Percentiles rank a stretch among this genome's conserved stretches.
Evolutionary conservation across 2,113 vertebrate genomes (phyloP).

Genomic region (Cepphus grylle): DNA sequence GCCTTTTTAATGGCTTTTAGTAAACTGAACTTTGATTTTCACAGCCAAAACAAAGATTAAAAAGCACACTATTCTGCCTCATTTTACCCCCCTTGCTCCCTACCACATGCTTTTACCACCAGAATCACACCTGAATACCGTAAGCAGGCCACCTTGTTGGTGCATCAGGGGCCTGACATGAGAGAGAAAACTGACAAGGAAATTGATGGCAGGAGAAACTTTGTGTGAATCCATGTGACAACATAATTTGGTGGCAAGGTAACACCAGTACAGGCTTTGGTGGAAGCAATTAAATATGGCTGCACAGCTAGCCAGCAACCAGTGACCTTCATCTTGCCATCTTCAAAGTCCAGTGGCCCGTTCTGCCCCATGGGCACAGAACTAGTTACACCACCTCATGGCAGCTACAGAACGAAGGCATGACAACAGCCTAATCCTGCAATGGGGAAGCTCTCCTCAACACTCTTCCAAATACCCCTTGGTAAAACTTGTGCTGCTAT

Average conservation of each 20-base stretch:
- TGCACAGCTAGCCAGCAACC: neutral
- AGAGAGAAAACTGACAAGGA: neutral
- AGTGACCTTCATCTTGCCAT: neutral
- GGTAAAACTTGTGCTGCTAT: neutral
- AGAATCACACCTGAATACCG: neutral
- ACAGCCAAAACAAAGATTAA: neutral
- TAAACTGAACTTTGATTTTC: neutral
- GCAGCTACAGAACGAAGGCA: neutral
- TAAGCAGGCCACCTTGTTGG: neutral
- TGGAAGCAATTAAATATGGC: neutral
- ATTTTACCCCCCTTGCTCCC: neutral
- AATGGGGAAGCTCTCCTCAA: neutral
- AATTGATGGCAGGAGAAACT: neutral
- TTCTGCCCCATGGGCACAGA: neutral
- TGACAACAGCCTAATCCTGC: neutral
- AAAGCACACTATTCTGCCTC: neutral
- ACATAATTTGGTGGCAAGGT: neutral
- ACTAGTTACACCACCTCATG: neutral
- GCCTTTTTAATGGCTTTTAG: neutral
- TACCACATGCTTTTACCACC: neutral
- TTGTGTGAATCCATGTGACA: neutral
- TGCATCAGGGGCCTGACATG: neutral
- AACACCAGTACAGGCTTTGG: neutral
- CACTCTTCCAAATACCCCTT: neutral
- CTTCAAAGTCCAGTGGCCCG: neutral